phyloP scores from a whole-genome alignment of 2,888 invertebrate genomes.

The Chouioia cunea region DNA sequence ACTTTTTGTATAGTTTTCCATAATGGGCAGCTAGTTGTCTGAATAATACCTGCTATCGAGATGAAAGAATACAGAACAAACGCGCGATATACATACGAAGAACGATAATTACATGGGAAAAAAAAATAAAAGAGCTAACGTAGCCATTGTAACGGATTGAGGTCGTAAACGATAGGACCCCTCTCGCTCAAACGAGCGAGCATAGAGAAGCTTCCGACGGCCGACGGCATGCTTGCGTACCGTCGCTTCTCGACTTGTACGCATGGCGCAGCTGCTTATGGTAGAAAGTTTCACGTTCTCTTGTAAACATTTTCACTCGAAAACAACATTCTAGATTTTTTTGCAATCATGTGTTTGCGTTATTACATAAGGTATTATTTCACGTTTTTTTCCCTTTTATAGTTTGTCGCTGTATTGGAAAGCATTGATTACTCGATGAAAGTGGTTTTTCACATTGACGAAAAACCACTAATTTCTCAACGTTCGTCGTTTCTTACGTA shows the following conservation, averaged over 20 bases:
- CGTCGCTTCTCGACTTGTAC: no score
- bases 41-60: constrained; percentile 9
- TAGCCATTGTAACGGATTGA: constrained; percentile 31
- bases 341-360: no score
- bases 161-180: constrained; percentile 25
- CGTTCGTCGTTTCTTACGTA: constrained; percentile 2
- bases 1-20: constrained; percentile 28
- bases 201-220: constrained; percentile 33
- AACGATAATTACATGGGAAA: constrained; percentile 24
- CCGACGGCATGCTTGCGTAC: constrained; percentile 12
- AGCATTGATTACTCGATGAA: no score
- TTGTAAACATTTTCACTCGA: no score
- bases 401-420: no score
- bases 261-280: no score
- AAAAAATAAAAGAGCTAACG: background rate
- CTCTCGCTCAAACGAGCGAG: background rate
- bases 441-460: no score
- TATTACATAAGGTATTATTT: background rate
- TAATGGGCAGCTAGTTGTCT: constrained; percentile 9
- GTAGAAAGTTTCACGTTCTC: no score
- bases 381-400: background rate
- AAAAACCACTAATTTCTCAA: constrained; percentile 22
- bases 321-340: no score
- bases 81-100: constrained; percentile 17
- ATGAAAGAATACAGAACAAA: constrained; percentile 6